phyloP scores from a whole-genome alignment of 2,888 invertebrate genomes.

The Gnatocerus cornutus region DNA sequence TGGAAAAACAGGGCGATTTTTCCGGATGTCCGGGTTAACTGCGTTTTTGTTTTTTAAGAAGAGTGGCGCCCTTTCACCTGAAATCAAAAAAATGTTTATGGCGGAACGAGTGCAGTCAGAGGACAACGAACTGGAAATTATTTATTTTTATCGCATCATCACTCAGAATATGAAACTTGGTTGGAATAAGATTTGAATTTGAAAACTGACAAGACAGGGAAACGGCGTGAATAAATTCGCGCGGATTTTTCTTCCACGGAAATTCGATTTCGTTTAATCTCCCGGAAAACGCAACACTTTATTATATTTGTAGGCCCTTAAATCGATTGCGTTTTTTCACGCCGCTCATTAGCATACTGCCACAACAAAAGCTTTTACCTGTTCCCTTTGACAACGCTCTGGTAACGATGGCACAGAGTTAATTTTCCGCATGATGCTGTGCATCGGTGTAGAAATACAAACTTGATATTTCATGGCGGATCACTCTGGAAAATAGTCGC shows the following conservation, averaged over 20 bases:
- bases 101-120: slow-evolving; percentile 2
- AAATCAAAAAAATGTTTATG: slow-evolving; percentile 6
- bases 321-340: slow-evolving; percentile 6
- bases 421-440: slow-evolving; percentile 12
- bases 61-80: neutral
- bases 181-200: neutral
- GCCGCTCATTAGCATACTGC: slow-evolving; percentile 1
- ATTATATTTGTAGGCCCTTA: neutral
- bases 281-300: slow-evolving; percentile 16
- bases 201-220: neutral
- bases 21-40: neutral
- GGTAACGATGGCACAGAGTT: neutral
- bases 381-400: neutral
- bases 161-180: slow-evolving; percentile 1
- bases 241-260: neutral
- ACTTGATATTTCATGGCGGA: slow-evolving; percentile 8
- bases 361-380: slow-evolving; percentile 4
- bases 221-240: neutral
- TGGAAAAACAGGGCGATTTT: slow-evolving; percentile 14
- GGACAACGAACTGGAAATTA: slow-evolving; percentile 10
- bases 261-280: slow-evolving; percentile 15
- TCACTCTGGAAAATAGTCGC: slow-evolving; percentile 3
- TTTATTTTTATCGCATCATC: slow-evolving; percentile 12
- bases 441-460: slow-evolving; percentile 8
- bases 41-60: slow-evolving; percentile 8